Conservation (phyloP, 1,140 invertebrate species). For the Musca vetustissima region DNA sequence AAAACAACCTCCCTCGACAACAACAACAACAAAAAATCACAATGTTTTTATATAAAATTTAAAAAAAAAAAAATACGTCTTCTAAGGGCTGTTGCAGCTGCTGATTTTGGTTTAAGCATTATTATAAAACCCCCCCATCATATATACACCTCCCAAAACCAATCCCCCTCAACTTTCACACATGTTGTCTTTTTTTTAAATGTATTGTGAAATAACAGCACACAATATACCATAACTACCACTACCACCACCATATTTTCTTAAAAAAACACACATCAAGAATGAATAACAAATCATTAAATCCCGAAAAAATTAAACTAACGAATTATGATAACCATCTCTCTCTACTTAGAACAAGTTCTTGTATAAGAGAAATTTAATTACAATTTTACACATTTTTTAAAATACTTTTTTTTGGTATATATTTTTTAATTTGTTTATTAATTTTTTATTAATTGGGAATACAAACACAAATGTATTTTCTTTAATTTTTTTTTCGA, state of each 20-base stretch:
- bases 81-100: constrained; percentile 19
- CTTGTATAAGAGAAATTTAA: neutral
- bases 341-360: constrained; percentile 11
- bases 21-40: neutral
- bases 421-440: neutral
- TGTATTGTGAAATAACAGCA: too few relatives aligned
- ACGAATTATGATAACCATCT: neutral
- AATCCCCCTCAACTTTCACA: too few relatives aligned
- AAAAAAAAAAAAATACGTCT: constrained; percentile 1
- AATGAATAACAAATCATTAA: constrained; percentile 3
- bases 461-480: too few relatives aligned
- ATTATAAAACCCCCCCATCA: neutral
- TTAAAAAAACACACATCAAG: neutral
- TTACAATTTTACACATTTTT: neutral
- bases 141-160: too few relatives aligned
- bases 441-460: too few relatives aligned
- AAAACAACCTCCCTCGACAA: too few relatives aligned
- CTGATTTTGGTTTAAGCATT: constrained; percentile 8
- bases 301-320: too few relatives aligned
- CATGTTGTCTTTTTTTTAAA: too few relatives aligned
- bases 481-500: neutral
- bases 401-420: constrained; percentile 2
- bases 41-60: neutral
- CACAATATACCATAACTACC: too few relatives aligned
- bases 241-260: too few relatives aligned